phyloP scores from a whole-genome alignment of 2,888 invertebrate genomes.

The Lagria hirta region DNA sequence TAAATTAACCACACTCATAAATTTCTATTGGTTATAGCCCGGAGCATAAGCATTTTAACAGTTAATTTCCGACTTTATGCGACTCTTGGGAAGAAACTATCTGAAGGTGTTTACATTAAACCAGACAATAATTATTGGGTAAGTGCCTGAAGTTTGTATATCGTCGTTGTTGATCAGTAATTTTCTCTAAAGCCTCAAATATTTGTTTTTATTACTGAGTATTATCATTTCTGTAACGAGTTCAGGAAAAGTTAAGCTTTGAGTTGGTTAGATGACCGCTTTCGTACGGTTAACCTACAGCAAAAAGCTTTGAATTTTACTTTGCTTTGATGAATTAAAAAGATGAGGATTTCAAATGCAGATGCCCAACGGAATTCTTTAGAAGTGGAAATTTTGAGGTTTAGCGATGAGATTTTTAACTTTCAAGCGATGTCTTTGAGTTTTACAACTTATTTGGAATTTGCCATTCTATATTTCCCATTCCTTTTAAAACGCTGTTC shows the following conservation, averaged over 20 bases:
- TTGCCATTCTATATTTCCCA: conserved; percentile 6
- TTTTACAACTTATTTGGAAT: conserved; percentile 16
- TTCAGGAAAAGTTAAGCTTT: conserved; percentile 13
- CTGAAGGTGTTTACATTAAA: conserved; percentile 16
- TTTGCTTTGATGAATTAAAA: conserved; percentile 25
- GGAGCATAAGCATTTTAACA: conserved; percentile 18
- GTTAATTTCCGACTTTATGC: conserved; percentile 11
- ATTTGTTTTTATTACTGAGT: too few species aligned
- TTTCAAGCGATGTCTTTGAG: conserved; percentile 15
- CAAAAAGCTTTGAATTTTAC: conserved; percentile 12
- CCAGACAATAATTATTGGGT: conserved; percentile 25
- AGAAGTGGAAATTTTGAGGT: conserved; percentile 24
- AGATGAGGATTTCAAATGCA: conserved; percentile 18
- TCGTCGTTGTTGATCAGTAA: conserved; percentile 23
- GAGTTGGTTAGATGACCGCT: conserved; percentile 25
- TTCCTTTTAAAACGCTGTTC: conserved; percentile 7
- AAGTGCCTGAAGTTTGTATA: conserved; percentile 22
- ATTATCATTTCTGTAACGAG: too few species aligned
- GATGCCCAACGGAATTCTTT: conserved; percentile 17
- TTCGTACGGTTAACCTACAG: conserved; percentile 19
- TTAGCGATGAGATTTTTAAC: conserved; percentile 19
- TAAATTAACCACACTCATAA: too few species aligned
- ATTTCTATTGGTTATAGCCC: too few species aligned
- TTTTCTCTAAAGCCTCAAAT: conserved; percentile 12
- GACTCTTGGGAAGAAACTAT: conserved; percentile 5